These are phyloP conservation scores for Tokudaia muenninki DNA, from an alignment of 2,797 vertebrate genomes.

Conservation along the genomic window DNA sequence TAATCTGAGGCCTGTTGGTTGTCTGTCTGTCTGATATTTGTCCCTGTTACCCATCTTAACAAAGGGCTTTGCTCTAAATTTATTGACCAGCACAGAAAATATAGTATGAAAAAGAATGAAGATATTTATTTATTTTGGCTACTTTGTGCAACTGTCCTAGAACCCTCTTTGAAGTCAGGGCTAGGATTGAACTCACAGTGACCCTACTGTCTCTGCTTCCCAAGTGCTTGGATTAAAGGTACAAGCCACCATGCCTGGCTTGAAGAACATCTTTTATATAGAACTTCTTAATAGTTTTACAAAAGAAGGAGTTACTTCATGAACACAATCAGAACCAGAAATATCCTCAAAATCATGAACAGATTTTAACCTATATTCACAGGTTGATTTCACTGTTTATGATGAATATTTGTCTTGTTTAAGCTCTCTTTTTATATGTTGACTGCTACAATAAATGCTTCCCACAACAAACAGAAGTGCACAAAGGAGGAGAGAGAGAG, in stretches of 20 bases:
- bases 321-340: not conserved
- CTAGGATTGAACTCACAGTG: no score
- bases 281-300: not conserved
- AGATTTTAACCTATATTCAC: not conserved
- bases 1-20: not conserved
- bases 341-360: not conserved
- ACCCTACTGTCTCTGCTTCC: no score
- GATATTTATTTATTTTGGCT: no score
- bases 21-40: not conserved
- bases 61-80: no score
- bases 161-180: no score
- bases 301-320: not conserved
- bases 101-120: no score
- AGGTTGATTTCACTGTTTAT: not conserved
- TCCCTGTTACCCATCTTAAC: not conserved
- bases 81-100: no score
- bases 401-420: not conserved
- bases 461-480: not conserved
- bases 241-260: no score
- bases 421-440: not conserved
- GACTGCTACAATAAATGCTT: not conserved
- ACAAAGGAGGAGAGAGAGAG: no score
- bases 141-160: no score
- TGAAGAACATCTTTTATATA: not conserved
- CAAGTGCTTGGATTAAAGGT: no score